Evolutionary conservation across 2,888 invertebrate species (phyloP), one percentile per base, ranked within the genome.

Genomic region (Scaptodrosophila latifasciaeformis): DNA sequence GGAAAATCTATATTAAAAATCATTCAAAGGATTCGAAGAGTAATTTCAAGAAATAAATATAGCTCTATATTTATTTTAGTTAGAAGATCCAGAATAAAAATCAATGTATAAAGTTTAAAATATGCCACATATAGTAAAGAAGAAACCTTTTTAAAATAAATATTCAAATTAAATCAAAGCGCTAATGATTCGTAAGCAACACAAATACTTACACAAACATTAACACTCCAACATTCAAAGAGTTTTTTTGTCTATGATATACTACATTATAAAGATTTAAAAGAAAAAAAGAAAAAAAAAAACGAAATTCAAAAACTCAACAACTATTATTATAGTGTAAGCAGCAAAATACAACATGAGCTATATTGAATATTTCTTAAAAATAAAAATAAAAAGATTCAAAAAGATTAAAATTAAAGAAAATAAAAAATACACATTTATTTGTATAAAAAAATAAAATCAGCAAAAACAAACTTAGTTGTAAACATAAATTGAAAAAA

Each of bases 181-280:
- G 4, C 12, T 31, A 10, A 31, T 4, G 3, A 39, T 7, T 13
- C 12, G 35, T 15, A 19, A 39, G 18, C 29, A 52, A 50, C 15
- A 56, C 17, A 49, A 31, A 54, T 40, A 49, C 59, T 60, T 12
- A 13, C n/a, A 13, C 17, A 34, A 34, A 5, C 15, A 39, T 15
- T 17, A 13, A 39, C 9, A 39, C 17, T 17, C 9, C 10, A 48
- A 48, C 12, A 65, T 54, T 43, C 12, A 18, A 43, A 51, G 63
- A 61, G 63, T 40, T 71, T 62, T 66, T 68, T 45, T 74, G 72
- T 77, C 74, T 67, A 57, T 60, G 54, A 54, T 66, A 67, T 67
- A 59, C 54, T 59, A 65, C 51, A 51, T n/a, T 5, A 39, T 37
- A 48, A 15, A 27, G 12, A 65, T 54, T 58, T 63, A 37, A 49